Conservation (phyloP, 2,113 vertebrate species). For the Hemiscyllium ocellatum region DNA sequence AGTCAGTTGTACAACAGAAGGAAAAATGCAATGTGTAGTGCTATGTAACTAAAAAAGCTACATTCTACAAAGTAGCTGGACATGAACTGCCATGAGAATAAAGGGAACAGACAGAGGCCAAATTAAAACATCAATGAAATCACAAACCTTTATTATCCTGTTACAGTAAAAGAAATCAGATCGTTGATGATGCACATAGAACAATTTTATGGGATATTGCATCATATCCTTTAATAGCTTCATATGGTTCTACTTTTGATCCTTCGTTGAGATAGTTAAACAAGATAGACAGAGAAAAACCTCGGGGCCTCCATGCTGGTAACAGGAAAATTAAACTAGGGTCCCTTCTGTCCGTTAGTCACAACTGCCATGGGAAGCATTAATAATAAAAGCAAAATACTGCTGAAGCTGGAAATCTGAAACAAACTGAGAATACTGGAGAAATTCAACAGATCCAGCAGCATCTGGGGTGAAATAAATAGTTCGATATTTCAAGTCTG, state of each 20-base stretch:
- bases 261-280: background rate
- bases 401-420: too few relatives aligned
- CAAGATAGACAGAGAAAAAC: background rate
- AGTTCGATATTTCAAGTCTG: too few relatives aligned
- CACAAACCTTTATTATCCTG: background rate
- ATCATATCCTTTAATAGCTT: background rate
- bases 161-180: background rate
- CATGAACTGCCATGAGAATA: background rate
- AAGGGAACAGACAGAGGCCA: background rate
- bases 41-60: background rate
- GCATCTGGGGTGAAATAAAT: too few relatives aligned
- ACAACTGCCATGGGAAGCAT: background rate
- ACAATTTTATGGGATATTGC: background rate
- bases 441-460: too few relatives aligned
- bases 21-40: background rate
- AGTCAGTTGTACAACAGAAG: background rate
- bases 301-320: background rate
- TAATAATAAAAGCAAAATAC: too few relatives aligned
- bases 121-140: background rate
- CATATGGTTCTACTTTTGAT: background rate
- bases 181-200: background rate
- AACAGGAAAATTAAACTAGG: background rate
- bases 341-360: background rate
- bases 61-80: background rate
- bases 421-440: too few relatives aligned